These are phyloP conservation scores for Aporophyla nigra DNA, from an alignment of 2,888 invertebrate genomes.

Conservation along the genomic window DNA sequence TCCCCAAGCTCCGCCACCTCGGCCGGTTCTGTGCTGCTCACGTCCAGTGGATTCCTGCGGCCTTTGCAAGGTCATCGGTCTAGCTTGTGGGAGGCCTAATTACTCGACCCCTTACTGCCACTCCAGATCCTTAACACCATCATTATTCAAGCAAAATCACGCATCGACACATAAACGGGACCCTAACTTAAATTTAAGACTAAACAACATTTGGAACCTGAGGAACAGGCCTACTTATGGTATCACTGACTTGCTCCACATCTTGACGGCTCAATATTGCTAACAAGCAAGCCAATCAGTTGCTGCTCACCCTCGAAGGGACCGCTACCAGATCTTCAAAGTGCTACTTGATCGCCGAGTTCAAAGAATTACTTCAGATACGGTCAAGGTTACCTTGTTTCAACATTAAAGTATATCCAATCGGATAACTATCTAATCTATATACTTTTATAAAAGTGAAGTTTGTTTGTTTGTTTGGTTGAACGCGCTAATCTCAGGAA, in stretches of 20 bases:
- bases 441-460: too few species aligned
- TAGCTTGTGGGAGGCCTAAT: too few species aligned
- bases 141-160: too few species aligned
- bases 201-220: neutral
- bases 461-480: too few species aligned
- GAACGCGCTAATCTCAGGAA: too few species aligned
- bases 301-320: neutral
- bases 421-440: neutral
- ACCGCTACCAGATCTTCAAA: neutral
- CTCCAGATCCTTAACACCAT: too few species aligned
- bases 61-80: too few species aligned
- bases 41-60: too few species aligned
- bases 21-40: too few species aligned
- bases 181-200: neutral
- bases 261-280: neutral
- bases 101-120: too few species aligned
- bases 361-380: constrained; percentile 15
- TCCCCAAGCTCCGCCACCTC: too few species aligned
- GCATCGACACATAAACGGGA: too few species aligned
- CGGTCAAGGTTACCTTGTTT: neutral
- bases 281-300: constrained; percentile 18
- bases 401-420: neutral
- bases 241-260: neutral
- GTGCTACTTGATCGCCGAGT: neutral
- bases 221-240: neutral